Evolutionary conservation across 1,140 invertebrate species (phyloP), one percentile per base, ranked within the genome.

Genomic region (Diabrotica undecimpunctata): DNA sequence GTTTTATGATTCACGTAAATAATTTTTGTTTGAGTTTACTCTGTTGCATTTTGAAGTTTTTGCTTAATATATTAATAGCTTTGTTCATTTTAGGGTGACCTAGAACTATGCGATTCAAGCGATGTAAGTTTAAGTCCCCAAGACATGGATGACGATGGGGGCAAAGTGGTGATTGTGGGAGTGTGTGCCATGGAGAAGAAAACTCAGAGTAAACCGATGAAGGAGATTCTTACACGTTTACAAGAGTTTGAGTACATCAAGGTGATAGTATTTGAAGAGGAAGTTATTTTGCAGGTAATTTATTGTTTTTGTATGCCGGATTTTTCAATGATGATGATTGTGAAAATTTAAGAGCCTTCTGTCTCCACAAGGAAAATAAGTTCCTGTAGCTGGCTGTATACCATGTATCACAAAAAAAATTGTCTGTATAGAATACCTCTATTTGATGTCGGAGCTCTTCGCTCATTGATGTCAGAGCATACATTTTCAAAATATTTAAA

Each of bases 111-210:
- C 78, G 74, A 85, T 63, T 79, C 79, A 63, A 85, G 80, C 78
- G 88, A 90, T 74, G 79, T 84, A 7, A 78, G 84, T 83, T 70
- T 84, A 80, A 58, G 83, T 63, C 80, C 82, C 71, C 75, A 69
- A 66, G 75, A 77, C 53, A 72, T 77, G 68, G 76, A 79, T 8
- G 76, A 79, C 10, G 75, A 78, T 69, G 86, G 84, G 68, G 87
- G 87, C 37, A 92, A 92, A 76, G 90, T 95, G 75, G 94, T 99
- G 59, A 84, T 96, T 74, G 94, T 99, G 66, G 96, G 96, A 54
- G 90, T 99, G 66, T 99, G 97, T 84, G 95, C 97, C 51, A 99
- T 99, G 97, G 91, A 93, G 71, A 99, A 99, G 80, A 99, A 99
- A 81, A 96, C 95, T 5, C 91, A 95, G 72, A 98, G 96, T 59